Percentiles rank a stretch among this genome's conserved stretches.
Evolutionary conservation across 1,140 invertebrate species (phyloP).

Genomic region (Chymomyza costata): DNA sequence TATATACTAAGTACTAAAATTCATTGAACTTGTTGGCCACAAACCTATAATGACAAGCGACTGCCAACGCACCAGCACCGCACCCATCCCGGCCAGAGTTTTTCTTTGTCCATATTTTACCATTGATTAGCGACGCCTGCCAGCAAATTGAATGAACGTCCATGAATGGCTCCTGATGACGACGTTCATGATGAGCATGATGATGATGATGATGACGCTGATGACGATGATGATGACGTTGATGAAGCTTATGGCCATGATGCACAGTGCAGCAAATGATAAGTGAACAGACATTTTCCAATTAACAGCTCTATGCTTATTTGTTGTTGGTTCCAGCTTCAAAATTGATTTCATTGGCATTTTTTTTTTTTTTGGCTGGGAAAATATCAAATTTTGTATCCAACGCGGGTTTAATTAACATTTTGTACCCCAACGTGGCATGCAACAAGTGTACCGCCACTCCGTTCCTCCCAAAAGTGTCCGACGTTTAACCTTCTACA

Average conservation of each 20-base stretch:
- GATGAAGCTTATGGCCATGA: constrained; percentile 3
- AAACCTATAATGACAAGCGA: neutral
- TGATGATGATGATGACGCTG: constrained; percentile 12
- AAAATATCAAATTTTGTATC: too few relatives aligned
- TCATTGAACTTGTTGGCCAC: constrained; percentile 45
- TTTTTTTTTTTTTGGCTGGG: too few relatives aligned
- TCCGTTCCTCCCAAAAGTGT: too few relatives aligned
- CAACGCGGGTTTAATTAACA: constrained; percentile 27
- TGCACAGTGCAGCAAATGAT: constrained; percentile 5
- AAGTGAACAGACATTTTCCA: constrained; percentile 10
- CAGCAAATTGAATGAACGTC: constrained; percentile 12
- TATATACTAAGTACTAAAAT: too few relatives aligned
- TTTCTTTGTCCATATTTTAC: constrained; percentile 17
- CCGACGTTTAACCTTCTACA: too few relatives aligned
- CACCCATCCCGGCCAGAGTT: too few relatives aligned
- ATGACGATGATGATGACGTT: too few relatives aligned
- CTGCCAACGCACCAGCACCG: neutral
- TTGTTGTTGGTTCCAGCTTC: constrained; percentile 2
- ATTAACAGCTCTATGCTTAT: constrained; percentile 13
- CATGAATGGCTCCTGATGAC: constrained; percentile 15
- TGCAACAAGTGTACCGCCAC: too few relatives aligned
- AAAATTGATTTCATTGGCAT: too few relatives aligned
- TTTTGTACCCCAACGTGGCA: constrained; percentile 1
- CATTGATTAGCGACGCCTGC: constrained; percentile 26
- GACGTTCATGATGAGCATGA: constrained; percentile 1